Evolutionary conservation across 2,888 invertebrate species (phyloP).

Genomic region (Pseudococcus jackbeardsleyi): DNA sequence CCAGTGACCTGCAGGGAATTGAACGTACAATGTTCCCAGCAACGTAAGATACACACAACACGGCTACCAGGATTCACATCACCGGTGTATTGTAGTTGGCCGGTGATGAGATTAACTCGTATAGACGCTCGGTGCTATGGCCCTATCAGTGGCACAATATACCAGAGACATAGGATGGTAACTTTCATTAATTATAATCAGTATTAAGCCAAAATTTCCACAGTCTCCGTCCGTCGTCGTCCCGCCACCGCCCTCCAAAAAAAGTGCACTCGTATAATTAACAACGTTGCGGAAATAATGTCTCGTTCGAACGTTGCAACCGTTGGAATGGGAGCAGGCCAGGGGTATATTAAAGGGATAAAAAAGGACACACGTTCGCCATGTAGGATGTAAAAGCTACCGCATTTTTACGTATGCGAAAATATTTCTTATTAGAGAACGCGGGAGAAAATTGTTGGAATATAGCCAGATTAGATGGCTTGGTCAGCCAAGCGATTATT

Average conservation of each 20-base stretch:
- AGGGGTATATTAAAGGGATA: background rate
- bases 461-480: constrained; percentile 58
- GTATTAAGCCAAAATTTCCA: constrained; percentile 48
- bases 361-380: background rate
- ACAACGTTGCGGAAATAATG: constrained; percentile 38
- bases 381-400: background rate
- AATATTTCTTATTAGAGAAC: constrained; percentile 46
- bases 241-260: background rate
- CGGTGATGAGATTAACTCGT: constrained; percentile 37
- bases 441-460: constrained; percentile 35
- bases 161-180: background rate
- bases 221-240: background rate
- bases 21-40: background rate
- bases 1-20: constrained; percentile 29
- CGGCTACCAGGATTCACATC: background rate
- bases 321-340: background rate
- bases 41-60: background rate
- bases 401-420: constrained; percentile 39
- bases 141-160: background rate
- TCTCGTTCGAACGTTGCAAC: constrained; percentile 21
- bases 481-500: constrained; percentile 62
- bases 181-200: constrained; percentile 49
- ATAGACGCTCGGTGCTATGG: background rate
- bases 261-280: constrained; percentile 35
- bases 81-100: background rate